Percentiles rank a stretch among this genome's conserved stretches.
Conservation (phyloP, 2,797 vertebrate genomes). For the Pteropus rufus region DNA sequence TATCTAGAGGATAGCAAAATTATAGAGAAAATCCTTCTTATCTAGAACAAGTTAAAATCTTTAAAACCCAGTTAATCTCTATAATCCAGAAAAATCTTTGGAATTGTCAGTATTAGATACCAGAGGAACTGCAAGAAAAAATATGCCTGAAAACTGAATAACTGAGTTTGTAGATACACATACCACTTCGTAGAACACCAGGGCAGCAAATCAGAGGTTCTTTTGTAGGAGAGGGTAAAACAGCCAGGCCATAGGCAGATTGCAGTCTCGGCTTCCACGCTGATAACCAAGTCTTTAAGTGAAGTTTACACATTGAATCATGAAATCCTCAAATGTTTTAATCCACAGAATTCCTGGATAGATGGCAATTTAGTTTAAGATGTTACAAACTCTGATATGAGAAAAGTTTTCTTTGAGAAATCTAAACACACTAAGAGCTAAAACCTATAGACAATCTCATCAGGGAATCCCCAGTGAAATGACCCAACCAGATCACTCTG, state of each 20-base stretch:
- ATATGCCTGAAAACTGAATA: not conserved
- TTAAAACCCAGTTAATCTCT: not conserved
- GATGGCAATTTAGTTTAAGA: not conserved
- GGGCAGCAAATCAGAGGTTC: not conserved
- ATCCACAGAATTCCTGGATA: not conserved
- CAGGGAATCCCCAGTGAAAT: not conserved
- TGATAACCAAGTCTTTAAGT: not conserved
- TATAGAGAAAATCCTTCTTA: not conserved
- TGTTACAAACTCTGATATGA: not conserved
- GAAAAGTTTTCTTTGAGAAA: not conserved
- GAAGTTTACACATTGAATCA: not conserved
- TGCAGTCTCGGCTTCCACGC: not conserved
- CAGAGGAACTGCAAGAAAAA: not conserved
- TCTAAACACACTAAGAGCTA: not conserved
- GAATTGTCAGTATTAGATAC: not conserved
- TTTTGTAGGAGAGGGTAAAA: not conserved
- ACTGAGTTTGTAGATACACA: not conserved
- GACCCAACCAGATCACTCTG: not conserved
- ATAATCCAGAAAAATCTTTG: not conserved
- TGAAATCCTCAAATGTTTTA: not conserved
- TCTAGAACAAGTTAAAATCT: not conserved
- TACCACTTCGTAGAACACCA: not conserved
- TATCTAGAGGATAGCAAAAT: not conserved
- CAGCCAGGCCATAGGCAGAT: not conserved
- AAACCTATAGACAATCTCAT: not conserved